These are phyloP conservation scores for Sarcoramphus papa DNA, from an alignment of 2,797 vertebrate species.

Conservation along the genomic window DNA sequence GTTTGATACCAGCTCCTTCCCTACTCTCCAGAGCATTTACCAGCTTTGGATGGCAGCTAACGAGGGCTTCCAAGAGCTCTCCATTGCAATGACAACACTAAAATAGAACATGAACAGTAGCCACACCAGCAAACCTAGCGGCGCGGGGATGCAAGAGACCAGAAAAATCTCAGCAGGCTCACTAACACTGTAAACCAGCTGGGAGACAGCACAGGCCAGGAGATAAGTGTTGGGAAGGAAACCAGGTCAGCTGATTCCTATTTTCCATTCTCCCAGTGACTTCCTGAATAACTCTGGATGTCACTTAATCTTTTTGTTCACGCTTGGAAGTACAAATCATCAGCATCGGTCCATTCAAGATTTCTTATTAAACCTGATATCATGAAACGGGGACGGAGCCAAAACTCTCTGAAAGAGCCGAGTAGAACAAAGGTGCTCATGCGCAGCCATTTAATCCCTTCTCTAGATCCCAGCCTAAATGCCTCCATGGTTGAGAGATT, in stretches of 20 bases:
- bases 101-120: neutral
- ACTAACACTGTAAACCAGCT: neutral
- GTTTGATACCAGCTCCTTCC: neutral
- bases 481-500: neutral
- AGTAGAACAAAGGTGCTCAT: slow-evolving; percentile 5
- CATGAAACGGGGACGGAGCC: neutral
- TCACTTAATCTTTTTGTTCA: neutral
- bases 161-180: neutral
- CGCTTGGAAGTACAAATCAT: neutral
- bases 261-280: neutral
- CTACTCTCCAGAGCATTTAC: neutral
- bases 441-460: neutral
- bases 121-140: neutral
- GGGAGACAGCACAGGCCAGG: neutral
- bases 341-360: neutral
- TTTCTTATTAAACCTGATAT: slow-evolving; percentile 32
- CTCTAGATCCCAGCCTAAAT: neutral
- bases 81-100: neutral
- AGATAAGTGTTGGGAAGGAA: slow-evolving; percentile 14
- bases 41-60: neutral
- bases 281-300: slow-evolving; percentile 12
- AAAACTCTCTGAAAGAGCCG: neutral
- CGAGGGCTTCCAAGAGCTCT: neutral
- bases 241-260: neutral
- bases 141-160: neutral